Base-by-base conservation (phyloP, 2,888 invertebrate genomes). In the Biston betularia region DNA sequence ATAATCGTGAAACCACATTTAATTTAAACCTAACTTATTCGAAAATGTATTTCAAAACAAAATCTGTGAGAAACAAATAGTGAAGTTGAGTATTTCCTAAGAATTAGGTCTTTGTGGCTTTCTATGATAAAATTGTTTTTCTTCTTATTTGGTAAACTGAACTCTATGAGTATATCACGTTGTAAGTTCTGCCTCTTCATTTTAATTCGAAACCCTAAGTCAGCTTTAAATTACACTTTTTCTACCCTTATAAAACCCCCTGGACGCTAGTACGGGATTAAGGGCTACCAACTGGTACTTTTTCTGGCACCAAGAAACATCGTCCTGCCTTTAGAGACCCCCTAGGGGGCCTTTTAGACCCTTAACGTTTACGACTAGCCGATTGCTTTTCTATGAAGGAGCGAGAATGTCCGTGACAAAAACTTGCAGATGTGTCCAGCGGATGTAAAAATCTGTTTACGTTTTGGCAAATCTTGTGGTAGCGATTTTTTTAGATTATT, bases 361-460 rank as follows among this genome's bases (percentile, higher is more conserved):
- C 93, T 93, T 94, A 94, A 94, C 94, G 92, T 95, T 95, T 95
- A 95, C 95, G 94, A 94, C 94, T 92, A 92, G 92, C 92, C 95
- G 95, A 95, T 95, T 95, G 95, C 95, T 94, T 93, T 93, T 92
- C 93, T 90, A 93, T 93, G 93, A 93, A 92, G 92, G 93, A 88
- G 81, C 87, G 84, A 84, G 85, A 83, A 87, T 82, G 85, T 82
- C 83, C 85, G 83, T 79, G 85, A 82, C 89, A 89, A 87, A 88
- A 90, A 89, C 85, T 84, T 84, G 84, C 92, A 91, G 89, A 88
- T 92, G 91, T 75, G 81, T 70, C 75, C 81, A 74, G 68, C 83
- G 89, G 90, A 90, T 83, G 86, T 82, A 79, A 80, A 82, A 82
- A 82, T 81, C 78, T 79, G 83, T 84, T 85, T 87, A 87, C 88